phyloP scores from a whole-genome alignment of 1,140 invertebrate genomes.

The Magallana angulata region DNA sequence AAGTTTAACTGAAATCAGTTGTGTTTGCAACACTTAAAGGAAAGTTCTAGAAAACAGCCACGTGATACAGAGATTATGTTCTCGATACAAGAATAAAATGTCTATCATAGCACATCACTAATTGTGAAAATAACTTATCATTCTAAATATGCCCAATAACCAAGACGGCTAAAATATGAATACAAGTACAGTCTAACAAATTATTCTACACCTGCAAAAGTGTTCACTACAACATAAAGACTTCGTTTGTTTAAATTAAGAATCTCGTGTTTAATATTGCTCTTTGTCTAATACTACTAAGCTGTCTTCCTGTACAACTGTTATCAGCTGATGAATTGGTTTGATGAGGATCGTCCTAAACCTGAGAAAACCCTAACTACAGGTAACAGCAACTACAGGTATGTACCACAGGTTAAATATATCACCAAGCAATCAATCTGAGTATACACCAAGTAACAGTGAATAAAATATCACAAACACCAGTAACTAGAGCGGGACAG shows the following conservation, averaged over 20 bases:
- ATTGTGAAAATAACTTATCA: neutral
- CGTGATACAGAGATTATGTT: neutral
- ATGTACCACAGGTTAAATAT: constrained; percentile 22
- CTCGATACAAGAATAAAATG: neutral
- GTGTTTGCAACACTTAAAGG: too few species aligned
- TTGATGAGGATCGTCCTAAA: neutral
- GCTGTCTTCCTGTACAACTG: neutral
- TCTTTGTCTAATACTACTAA: neutral
- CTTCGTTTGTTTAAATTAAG: neutral
- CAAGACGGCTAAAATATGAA: neutral
- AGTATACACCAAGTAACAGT: constrained; percentile 29
- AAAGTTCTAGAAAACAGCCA: too few species aligned
- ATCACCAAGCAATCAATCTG: constrained; percentile 30
- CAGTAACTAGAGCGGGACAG: constrained; percentile 2
- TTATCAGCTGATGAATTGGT: neutral
- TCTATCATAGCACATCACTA: neutral
- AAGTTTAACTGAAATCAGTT: too few species aligned
- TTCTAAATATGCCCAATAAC: neutral
- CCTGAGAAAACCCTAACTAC: constrained; percentile 30
- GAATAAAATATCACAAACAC: constrained; percentile 32
- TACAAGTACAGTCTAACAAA: neutral
- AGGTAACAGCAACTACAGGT: constrained; percentile 6
- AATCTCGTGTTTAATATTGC: constrained; percentile 22
- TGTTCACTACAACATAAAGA: neutral
- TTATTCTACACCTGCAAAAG: neutral